Base-by-base conservation (phyloP, 53 echinoderm and acorn worm species). In the Patiria pectinifera region DNA sequence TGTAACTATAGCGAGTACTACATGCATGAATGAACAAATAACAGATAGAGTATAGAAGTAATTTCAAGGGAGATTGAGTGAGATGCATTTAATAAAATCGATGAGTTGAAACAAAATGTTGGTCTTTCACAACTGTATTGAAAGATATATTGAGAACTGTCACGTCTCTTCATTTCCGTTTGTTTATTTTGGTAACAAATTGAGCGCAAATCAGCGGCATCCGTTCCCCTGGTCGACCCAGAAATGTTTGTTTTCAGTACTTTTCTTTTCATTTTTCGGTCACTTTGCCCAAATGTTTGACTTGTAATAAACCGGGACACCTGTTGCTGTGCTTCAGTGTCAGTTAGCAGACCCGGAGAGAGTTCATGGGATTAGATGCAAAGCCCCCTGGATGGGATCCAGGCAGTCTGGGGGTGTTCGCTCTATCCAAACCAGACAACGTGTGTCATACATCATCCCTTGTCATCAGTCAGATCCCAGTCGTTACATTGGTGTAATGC, bases 251-350 rank as follows among this genome's bases (percentile, higher is more conserved):
- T 79, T 44, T 79, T 11, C 9, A 18, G 47, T 7, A 79, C 43
- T 14, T 48, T 45, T 18, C 14, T 11, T 13, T 14, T 22, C 45
- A 46, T n/a, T 43, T 23, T 12, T 19, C 5, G 25, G 44, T n/a
- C 48, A 15, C 12, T 45, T 79, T 48, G 26, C 14, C 3, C 3
- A 3, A 78, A 78, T 48, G 70, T 5, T 53, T 86, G 47, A 49
- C 70, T n/a, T 71, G 72, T 21, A 85, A 85, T 66, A 85, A 85
- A 85, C 66, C 24, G 9, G 44, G 53, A 26, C 86, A 86, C 86
- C 86, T 86, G 86, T 86, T 86, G 13, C 48, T 18, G n/a, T 48
- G 44, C 86, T 72, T 86, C 72, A 71, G 19, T 43, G 45, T 22
- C 47, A 49, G 47, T 72, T 86, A 46, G n/a, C 74, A 71, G 70